Conservation (phyloP, 2,888 invertebrate genomes). For the Caenorhabditis doughertyi region DNA sequence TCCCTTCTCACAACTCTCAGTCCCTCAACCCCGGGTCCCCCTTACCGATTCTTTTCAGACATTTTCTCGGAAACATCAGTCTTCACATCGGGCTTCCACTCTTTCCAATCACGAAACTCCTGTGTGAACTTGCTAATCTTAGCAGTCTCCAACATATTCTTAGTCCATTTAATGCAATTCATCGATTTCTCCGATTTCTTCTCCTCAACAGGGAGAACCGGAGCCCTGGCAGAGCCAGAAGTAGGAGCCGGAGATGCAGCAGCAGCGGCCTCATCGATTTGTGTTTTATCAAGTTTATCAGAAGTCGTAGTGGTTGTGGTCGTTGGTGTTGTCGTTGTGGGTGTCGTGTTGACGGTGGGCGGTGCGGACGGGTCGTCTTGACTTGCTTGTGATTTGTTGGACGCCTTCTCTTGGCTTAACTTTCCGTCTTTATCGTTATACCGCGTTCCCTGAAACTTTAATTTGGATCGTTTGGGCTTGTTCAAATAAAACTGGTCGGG, state of each 20-base stretch:
- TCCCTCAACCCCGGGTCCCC: too few relatives aligned
- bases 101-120: slow-evolving; percentile 51
- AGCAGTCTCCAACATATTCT: slow-evolving; percentile 10
- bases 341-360: neutral
- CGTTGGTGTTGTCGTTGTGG: neutral
- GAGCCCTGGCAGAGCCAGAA: too few relatives aligned
- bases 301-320: neutral
- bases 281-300: neutral
- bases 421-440: neutral
- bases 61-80: slow-evolving; percentile 26
- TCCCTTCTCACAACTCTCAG: neutral
- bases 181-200: slow-evolving; percentile 20
- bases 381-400: neutral
- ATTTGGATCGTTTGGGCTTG: too few relatives aligned
- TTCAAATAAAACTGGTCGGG: too few relatives aligned
- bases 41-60: slow-evolving; percentile 53
- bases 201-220: neutral
- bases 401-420: neutral
- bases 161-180: slow-evolving; percentile 35
- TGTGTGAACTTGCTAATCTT: slow-evolving; percentile 32
- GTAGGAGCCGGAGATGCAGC: neutral
- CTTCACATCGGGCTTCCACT: slow-evolving; percentile 33
- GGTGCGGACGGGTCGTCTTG: neutral
- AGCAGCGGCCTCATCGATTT: neutral
- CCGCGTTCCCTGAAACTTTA: neutral